phyloP scores from a whole-genome alignment of 2,113 vertebrate genomes.

The Lota lota region DNA sequence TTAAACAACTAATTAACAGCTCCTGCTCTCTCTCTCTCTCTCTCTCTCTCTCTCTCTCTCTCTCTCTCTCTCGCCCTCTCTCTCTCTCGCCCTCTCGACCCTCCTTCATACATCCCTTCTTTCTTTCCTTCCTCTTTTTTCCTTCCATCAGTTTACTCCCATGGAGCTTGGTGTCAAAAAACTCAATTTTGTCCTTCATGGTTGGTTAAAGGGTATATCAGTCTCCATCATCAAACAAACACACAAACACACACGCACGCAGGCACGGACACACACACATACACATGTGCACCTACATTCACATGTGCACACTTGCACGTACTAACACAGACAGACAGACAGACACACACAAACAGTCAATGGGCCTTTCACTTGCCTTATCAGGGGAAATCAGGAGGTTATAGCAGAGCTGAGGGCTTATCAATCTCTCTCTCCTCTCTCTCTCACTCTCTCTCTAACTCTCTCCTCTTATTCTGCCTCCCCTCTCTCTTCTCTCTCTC shows the following conservation, averaged over 20 bases:
- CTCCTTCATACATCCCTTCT: too few relatives aligned
- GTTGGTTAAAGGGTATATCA: constrained; percentile 59
- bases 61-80: too few relatives aligned
- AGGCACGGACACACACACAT: not conserved
- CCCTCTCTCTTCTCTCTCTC: too few relatives aligned
- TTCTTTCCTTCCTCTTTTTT: too few relatives aligned
- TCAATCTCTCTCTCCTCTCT: constrained; percentile 25
- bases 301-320: constrained; percentile 20
- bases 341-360: not conserved
- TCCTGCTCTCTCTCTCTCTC: too few relatives aligned
- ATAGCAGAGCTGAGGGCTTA: constrained; percentile 41
- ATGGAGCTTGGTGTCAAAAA: constrained; percentile 38
- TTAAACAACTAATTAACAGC: too few relatives aligned
- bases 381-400: constrained; percentile 58
- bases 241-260: not conserved
- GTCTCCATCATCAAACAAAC: not conserved
- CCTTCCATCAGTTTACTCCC: constrained; percentile 7
- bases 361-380: constrained; percentile 42
- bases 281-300: not conserved
- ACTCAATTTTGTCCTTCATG: constrained; percentile 58
- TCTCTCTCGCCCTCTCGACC: too few relatives aligned
- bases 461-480: not conserved
- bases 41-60: too few relatives aligned
- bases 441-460: not conserved
- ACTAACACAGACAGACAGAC: not conserved